phyloP scores from a whole-genome alignment of 1,140 invertebrate species.

The Drosophila saltans region DNA sequence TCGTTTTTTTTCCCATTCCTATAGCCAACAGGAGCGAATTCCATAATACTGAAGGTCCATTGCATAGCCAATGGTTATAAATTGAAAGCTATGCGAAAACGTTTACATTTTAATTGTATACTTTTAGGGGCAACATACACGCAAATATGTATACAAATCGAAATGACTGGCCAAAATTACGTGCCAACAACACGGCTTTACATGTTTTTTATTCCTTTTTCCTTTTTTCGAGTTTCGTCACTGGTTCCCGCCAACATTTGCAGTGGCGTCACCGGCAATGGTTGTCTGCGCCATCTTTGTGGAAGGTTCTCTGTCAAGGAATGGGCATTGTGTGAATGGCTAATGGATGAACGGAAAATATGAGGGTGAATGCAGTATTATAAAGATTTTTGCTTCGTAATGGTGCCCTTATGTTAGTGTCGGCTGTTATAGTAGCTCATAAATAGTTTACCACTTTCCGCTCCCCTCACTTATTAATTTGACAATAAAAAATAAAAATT shows the following conservation, averaged over 20 bases:
- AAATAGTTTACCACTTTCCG: background rate
- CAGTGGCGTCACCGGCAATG: slow-evolving; percentile 63
- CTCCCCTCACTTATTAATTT: slow-evolving; percentile 9
- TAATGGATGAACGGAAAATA: background rate
- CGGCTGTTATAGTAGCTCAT: slow-evolving; percentile 49
- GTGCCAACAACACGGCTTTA: background rate
- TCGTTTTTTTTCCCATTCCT: background rate
- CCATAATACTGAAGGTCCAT: background rate
- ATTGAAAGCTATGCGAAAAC: background rate
- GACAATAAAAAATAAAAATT: slow-evolving; percentile 25
- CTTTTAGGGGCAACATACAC: too few species aligned
- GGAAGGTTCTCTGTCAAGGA: background rate
- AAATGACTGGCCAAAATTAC: background rate
- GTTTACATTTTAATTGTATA: background rate
- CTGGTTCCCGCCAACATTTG: slow-evolving; percentile 57
- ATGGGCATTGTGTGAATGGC: background rate
- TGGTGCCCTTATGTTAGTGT: slow-evolving; percentile 65
- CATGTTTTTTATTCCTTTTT: too few species aligned
- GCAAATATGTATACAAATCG: background rate
- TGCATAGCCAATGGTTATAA: background rate
- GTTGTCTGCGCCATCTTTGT: slow-evolving; percentile 40
- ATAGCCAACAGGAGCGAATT: slow-evolving; percentile 4
- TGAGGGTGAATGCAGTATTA: slow-evolving; percentile 45
- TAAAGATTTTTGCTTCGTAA: slow-evolving; percentile 63
- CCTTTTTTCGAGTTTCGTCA: background rate